Evolutionary conservation across 2,113 vertebrate genomes (phyloP), one percentile per base, ranked within the genome.

Genomic region (Chaetura pelagica): DNA sequence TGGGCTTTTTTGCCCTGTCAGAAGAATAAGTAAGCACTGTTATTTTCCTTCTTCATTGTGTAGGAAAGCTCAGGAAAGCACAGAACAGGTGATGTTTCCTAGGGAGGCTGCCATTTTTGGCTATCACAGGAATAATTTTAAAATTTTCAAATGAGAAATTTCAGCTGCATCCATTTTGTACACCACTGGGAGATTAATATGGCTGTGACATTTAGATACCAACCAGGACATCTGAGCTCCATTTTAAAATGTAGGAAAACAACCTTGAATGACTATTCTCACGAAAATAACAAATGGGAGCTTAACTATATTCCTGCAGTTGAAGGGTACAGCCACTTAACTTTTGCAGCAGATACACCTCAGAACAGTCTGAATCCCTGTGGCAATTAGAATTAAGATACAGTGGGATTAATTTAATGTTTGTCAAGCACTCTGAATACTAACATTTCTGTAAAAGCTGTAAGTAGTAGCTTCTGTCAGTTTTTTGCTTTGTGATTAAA

Each of bases 341-440:
- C 52, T 95, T 84, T 62, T 78, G 86, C 49, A 68, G 83, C 71
- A 91, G 64, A 82, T 69, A 91, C 10, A 34, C 46, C 82, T 87
- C 57, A 71, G 59, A 92, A 76, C 55, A 67, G 58, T 57, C 72
- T 61, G 84, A 84, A 84, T 87, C 85, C 88, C 87, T 71, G 27
- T 91, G 80, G 82, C 92, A 90, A 86, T 89, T 91, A 82, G 75
- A 93, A 92, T 94, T 94, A 91, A 89, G 73, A 87, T 96, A 92
- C 64, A 91, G 85, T 26, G 40, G 89, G 83, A 93, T 96, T 96
- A 94, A 88, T 82, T 81, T 85, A 54, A 75, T 72, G 72, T 91
- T 90, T 95, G 88, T 89, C 94, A 96, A 63, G 73, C 71, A 75
- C 57, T 91, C 85, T 79, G 88, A 89, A 73, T 89, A 76, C 54